Base-by-base conservation (phyloP, 1,140 invertebrate genomes). In the Limonius californicus region DNA sequence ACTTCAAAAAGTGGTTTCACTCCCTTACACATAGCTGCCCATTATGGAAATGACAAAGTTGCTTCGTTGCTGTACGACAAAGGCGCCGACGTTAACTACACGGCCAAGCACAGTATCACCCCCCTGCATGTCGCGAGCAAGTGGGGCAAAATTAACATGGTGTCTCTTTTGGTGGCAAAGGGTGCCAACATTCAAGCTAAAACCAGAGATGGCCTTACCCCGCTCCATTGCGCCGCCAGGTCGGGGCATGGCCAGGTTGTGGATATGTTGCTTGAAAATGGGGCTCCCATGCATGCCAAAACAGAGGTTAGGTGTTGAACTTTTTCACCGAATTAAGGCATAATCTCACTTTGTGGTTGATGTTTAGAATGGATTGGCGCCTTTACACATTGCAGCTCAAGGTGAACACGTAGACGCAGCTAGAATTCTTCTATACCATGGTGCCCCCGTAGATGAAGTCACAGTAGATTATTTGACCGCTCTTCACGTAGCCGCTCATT, bases 1-100 rank as follows among this genome's bases (percentile, higher is more conserved):
- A 94, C 93, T 54, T 97, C 94, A 9, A 97, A 98, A 81, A 97
- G 94, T 72, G 96, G 97, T 0, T 99, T 99, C 76, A 99, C 97
- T 0, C 96, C 97, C 0, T 83, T 99, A 15, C 97, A 99, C 79
- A 99, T 99, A 71, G 95, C 97, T 19, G 90, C 96, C 16, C 98
- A 99, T 81, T 99, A 99, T 80, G 97, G 97, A 19, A 99, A 99
- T 78, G 91, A 94, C 70, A 92, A 92, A 75, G 95, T 99, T 63
- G 97, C 94, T 42, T 88, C 85, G 61, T 83, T 98, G 61, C 82
- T 99, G 45, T 86, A 98, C 32, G 87, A 94, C 35, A 89, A 89
- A 74, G 92, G 93, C 19, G 97, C 97, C 19, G 94, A 99, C 80
- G 91, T 98, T 20, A 99, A 99, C 78, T 96, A 90, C 72, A 87